Evolutionary conservation across 2,888 invertebrate species (phyloP).

Genomic region (Nomada fucata): DNA sequence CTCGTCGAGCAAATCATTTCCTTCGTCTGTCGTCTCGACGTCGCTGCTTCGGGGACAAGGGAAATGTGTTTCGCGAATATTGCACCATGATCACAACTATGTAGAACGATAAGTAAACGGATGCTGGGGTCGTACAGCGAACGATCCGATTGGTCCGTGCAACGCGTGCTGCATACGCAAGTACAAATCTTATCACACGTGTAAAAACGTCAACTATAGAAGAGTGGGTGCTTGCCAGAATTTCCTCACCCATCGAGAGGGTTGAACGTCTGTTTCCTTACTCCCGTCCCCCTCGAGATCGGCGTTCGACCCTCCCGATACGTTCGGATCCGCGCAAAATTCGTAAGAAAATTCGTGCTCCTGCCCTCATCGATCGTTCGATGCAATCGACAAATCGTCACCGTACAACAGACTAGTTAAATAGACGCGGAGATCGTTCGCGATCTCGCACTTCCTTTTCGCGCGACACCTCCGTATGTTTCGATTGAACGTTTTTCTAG

Average conservation of each 20-base stretch:
- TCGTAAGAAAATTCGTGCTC: neutral
- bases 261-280: neutral
- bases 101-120: conserved; percentile 26
- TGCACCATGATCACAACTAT: conserved; percentile 37
- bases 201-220: conserved; percentile 58
- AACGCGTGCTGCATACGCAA: conserved; percentile 41
- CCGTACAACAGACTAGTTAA: conserved; percentile 43
- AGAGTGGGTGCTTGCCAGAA: conserved; percentile 5
- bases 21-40: neutral
- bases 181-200: conserved; percentile 55
- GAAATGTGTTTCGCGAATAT: conserved; percentile 26
- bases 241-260: neutral
- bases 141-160: conserved; percentile 66
- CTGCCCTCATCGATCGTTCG: conserved; percentile 16
- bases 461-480: conserved; percentile 22
- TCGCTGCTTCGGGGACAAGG: conserved; percentile 3
- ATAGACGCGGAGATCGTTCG: conserved; percentile 28
- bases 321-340: neutral
- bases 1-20: conserved; percentile 24
- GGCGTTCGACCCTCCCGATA: neutral
- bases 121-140: conserved; percentile 27
- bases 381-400: neutral
- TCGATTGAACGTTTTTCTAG: conserved; percentile 12
- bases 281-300: accelerated
- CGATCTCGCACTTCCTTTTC: conserved; percentile 38